Conservation (phyloP, 2,797 vertebrate species). For the Columba guinea region DNA sequence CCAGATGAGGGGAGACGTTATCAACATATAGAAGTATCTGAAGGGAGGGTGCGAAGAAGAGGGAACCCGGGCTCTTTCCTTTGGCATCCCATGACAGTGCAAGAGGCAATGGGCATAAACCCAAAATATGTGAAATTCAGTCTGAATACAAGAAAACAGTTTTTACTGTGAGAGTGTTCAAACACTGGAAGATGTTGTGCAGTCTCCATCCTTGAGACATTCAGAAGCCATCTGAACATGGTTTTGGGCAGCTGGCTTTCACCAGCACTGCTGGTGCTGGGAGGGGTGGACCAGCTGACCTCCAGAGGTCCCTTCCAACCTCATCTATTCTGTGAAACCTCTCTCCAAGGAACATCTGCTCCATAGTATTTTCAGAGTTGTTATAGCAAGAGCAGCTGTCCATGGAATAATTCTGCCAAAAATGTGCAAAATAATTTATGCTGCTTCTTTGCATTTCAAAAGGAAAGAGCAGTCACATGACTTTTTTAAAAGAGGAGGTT, state of each 20-base stretch:
- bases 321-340: not conserved
- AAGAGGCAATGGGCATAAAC: not conserved
- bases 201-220: not conserved
- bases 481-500: not conserved
- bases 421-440: not conserved
- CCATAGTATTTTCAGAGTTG: not conserved
- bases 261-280: rapidly evolving
- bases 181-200: not conserved
- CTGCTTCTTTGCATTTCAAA: not conserved
- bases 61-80: not conserved
- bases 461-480: not conserved
- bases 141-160: not conserved
- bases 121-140: not conserved
- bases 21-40: not conserved
- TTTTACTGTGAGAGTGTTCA: not conserved
- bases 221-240: not conserved
- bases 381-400: not conserved
- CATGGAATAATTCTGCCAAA: not conserved
- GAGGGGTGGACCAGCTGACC: not conserved
- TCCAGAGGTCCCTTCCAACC: not conserved
- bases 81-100: not conserved
- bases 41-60: not conserved
- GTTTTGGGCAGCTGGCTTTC: rapidly evolving
- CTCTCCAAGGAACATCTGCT: not conserved
- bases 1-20: not conserved